Evolutionary conservation across 2,113 vertebrate species (phyloP), one percentile per base, ranked within the genome.

Genomic region (Podilymbus podiceps): DNA sequence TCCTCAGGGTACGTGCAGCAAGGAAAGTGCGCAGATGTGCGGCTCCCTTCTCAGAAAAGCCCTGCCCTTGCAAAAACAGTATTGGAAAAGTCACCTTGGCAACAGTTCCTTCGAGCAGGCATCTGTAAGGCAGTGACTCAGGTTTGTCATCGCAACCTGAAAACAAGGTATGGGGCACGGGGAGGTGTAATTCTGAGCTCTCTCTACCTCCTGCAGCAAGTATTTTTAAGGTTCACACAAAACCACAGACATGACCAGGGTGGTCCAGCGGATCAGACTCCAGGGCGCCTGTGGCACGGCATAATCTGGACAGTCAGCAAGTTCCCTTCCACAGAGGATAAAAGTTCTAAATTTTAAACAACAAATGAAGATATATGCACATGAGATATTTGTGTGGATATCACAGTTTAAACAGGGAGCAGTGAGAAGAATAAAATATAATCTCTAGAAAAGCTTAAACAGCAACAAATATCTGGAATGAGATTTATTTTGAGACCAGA

Each of bases 71-170:
- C 69, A 80, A 64, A 69, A 89, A 63, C 38, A 59, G 47, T 19
- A 73, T 74, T 88, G 92, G 91, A 88, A 75, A 60, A 90, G 87
- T 89, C 89, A 90, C 92, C 90, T 85, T 96, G 66, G 83, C 78
- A 96, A 95, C 91, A 59, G 24, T 42, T 81, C 78, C 80, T 86
- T 55, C 5, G 0, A 93, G 80, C 44, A 52, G 8, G 25, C 76
- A 93, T 79, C 78, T 59, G 33, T 47, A 75, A 85, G 76, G 77
- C n/a, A 67, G 20, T 93, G 93, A 97, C 77, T 96, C 95, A 35
- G 53, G 27, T 59, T 62, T 78, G 72, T 53, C 76, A 72, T 40
- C 8, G 12, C 69, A 68, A 63, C 63, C 59, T 66, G 40, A 24
- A 59, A 62, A 67, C 49, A 71, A 71, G 56, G 42, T 60, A 47